These are phyloP conservation scores for Myrmecobius fasciatus DNA, from an alignment of 2,113 vertebrate genomes.

Conservation along the genomic window DNA sequence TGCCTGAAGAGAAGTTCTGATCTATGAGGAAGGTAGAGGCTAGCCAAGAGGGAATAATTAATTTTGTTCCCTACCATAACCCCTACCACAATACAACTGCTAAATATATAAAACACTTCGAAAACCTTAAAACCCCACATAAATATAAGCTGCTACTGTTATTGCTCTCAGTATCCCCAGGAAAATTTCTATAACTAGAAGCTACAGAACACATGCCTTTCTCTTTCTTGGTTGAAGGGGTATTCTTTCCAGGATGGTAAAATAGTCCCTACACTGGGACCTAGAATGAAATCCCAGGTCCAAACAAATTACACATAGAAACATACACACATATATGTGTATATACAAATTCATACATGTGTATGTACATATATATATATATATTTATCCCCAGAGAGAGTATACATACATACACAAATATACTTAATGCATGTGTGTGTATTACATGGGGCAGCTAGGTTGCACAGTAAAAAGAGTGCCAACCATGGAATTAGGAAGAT, in stretches of 20 bases:
- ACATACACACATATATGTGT: background rate
- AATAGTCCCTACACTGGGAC: background rate
- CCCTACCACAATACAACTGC: background rate
- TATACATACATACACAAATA: too few relatives aligned
- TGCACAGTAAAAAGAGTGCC: background rate
- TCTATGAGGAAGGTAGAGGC: background rate
- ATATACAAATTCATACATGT: too few relatives aligned
- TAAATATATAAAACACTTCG: background rate
- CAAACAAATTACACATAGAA: background rate
- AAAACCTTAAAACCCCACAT: background rate
- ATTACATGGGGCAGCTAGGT: background rate
- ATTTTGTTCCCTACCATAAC: background rate
- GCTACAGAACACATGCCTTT: background rate
- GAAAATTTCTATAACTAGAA: background rate
- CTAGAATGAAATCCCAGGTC: background rate
- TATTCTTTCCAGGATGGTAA: background rate
- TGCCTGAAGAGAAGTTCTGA: background rate
- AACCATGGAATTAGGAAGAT: background rate
- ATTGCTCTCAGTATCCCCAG: background rate
- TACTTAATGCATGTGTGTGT: background rate
- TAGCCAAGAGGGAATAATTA: background rate
- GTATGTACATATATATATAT: too few relatives aligned
- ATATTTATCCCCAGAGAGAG: too few relatives aligned
- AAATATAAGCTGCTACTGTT: too few relatives aligned
- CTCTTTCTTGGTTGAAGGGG: background rate